phyloP scores from a whole-genome alignment of 1,140 invertebrate genomes.

The Vollenhovia emeryi region DNA sequence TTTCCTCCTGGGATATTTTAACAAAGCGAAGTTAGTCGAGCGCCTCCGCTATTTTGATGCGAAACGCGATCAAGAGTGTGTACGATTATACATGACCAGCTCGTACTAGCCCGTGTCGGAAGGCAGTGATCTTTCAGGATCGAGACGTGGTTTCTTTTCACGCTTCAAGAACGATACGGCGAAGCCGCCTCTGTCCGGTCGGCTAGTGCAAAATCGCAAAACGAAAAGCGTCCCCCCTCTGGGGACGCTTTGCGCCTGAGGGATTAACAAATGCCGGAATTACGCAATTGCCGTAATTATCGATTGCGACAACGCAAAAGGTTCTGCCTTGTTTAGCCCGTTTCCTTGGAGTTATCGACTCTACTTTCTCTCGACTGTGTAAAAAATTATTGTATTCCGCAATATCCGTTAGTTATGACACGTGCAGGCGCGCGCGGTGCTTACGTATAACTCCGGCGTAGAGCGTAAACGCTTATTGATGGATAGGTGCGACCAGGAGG shows the following conservation, averaged over 20 bases:
- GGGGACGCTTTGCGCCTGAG: background rate
- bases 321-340: slow-evolving; percentile 52
- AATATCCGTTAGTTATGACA: slow-evolving; percentile 74
- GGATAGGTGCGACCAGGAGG: slow-evolving; percentile 40
- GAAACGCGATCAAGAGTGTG: background rate
- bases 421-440: slow-evolving; percentile 23
- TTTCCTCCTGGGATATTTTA: too few species aligned
- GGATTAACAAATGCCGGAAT: background rate
- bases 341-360: slow-evolving; percentile 53
- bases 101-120: background rate
- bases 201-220: background rate
- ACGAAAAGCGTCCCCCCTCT: background rate
- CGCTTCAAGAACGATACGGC: too few species aligned
- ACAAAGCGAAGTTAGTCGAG: background rate
- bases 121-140: background rate
- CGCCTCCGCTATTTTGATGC: too few species aligned
- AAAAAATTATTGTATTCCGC: slow-evolving; percentile 78
- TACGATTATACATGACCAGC: background rate
- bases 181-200: background rate
- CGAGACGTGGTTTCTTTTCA: background rate
- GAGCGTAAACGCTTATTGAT: slow-evolving; percentile 54
- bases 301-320: slow-evolving; percentile 51
- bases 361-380: slow-evolving; percentile 67
- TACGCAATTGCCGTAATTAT: slow-evolving; percentile 48
- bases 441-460: slow-evolving; percentile 51